Base-by-base conservation (phyloP, 1,140 invertebrate species). In the Steinernema khuongi region DNA sequence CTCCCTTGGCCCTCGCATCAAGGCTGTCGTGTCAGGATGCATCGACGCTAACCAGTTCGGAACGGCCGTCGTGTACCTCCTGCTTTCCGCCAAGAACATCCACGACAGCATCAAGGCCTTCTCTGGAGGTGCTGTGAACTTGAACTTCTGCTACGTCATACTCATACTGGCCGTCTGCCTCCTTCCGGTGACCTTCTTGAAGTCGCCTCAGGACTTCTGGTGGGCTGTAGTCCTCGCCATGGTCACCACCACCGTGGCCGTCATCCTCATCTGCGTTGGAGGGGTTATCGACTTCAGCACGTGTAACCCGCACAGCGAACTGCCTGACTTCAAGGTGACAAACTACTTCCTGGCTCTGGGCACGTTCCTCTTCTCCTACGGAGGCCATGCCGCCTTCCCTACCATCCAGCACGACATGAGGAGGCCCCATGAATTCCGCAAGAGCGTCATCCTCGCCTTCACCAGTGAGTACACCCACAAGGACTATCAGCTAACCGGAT, bases 201-300 rank as follows among this genome's bases (percentile, higher is more conserved):
- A 90, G 32, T 89, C 90, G 1, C 91, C 91, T 1, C 90, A 90
- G 80, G 90, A 91, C 78, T 91, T 91, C 83, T 89, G 89, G 90
- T 91, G 86, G 87, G 86, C 43, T 68, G 75, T 79, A 66, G 78
- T 77, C 66, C 73, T 79, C 50, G 79, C 71, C 2, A 74, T 77
- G 43, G 50, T 36, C 17, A 76, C 81, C 19, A 85, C 74, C 66
- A 74, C 74, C 19, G 30, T 78, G 31, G 81, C 83, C 30, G 81
- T 81, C n/a, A 74, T 84, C 44, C 67, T 83, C 26, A 79, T 86
- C 60, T 2, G 79, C 41, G 19, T 85, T 71, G 76, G 81, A 19
- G n/a, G 78, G 33, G 70, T 76, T 31, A 32, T 80, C 70, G 74
- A 75, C 68, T 73, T 70, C 60, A 33, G 74, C 0, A 68, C 67